Evolutionary conservation across 2,888 invertebrate species (phyloP).

Genomic region (Diarsia dahlii): DNA sequence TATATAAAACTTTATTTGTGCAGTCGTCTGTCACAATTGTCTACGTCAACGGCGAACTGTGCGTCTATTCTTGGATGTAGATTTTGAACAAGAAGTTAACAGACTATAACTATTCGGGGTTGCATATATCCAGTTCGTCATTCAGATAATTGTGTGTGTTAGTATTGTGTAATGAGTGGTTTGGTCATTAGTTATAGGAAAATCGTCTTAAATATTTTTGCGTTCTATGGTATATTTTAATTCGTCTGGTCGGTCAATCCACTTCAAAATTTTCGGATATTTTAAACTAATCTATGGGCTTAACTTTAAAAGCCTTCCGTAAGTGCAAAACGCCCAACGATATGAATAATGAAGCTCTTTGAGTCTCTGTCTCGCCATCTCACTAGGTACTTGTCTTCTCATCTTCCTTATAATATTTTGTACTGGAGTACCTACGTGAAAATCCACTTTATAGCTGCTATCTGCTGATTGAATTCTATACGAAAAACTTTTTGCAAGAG

Average conservation of each 20-base stretch:
- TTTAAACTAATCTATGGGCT: too few species aligned
- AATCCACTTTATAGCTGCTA: background rate
- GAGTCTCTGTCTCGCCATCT: background rate
- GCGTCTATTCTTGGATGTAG: slow-evolving; percentile 70
- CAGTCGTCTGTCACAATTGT: slow-evolving; percentile 72
- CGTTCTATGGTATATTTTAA: background rate
- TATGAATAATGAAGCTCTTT: background rate
- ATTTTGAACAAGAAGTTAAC: slow-evolving; percentile 53
- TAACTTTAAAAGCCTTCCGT: background rate
- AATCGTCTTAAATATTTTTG: background rate
- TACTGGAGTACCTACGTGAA: background rate
- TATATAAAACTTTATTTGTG: slow-evolving; percentile 74
- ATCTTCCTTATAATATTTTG: background rate
- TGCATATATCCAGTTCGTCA: slow-evolving; percentile 13
- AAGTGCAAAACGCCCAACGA: background rate
- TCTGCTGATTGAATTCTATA: background rate
- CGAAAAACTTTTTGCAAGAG: background rate
- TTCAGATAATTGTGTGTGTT: slow-evolving; percentile 5
- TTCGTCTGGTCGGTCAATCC: background rate
- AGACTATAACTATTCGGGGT: slow-evolving; percentile 17
- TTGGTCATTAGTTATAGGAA: slow-evolving; percentile 2
- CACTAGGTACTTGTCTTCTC: background rate
- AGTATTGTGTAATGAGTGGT: slow-evolving; percentile 21
- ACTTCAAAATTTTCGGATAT: background rate
- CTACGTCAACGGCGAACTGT: slow-evolving; percentile 61